Base-by-base conservation (phyloP, 2,888 invertebrate genomes). In the Patella ulyssiponensis region DNA sequence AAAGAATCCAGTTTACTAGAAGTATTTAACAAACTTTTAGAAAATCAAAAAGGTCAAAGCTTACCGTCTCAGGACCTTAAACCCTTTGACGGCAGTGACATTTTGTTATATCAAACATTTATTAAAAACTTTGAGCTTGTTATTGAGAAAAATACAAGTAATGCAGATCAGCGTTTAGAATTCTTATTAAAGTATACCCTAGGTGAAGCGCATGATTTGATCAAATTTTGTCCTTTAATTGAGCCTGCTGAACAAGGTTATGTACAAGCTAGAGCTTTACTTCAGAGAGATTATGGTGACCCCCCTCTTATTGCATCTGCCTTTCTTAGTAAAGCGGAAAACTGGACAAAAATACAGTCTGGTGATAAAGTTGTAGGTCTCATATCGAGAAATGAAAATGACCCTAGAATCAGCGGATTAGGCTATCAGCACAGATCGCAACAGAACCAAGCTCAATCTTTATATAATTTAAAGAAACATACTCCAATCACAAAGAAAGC, bases 191-290 rank as follows among this genome's bases (percentile, higher is more conserved):
- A 64, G 23, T 64, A 64, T 14, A 64, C 64, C n/a, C n/a, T 12
- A 20, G 64, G 64, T 64, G 20, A 64, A 9, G 64, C 20, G 20
- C 64, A 4, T 20, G 64, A 58, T 20, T 58, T 58, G 15, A 58
- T 58, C 58, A 58, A n/a, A 58, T 58, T n/a, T 58, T 58, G 58
- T 58, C 58, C 58, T 58, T 58, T 58, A 58, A 58, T 58, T 58
- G 20, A 58, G n/a, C 58, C 58, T 58, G n/a, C 58, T 58, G 12
- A 20, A n/a, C 17, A 58, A 58, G 58, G n/a, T 58, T 58, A 58
- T 58, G 58, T n/a, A 58, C 7, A 11, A n/a, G 58, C 58, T 20
- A 58, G n/a, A 58, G 9, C 58, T 11, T 58, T 58, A 20, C 58
- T 58, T 7, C 17, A 58, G 20, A 58, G 58, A 58, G 58, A 58